A percentile compares a stretch with the other conserved stretches of the same genome.
phyloP scores from a whole-genome alignment of 2,888 invertebrate species.

The Drosophila suboccidentalis region DNA sequence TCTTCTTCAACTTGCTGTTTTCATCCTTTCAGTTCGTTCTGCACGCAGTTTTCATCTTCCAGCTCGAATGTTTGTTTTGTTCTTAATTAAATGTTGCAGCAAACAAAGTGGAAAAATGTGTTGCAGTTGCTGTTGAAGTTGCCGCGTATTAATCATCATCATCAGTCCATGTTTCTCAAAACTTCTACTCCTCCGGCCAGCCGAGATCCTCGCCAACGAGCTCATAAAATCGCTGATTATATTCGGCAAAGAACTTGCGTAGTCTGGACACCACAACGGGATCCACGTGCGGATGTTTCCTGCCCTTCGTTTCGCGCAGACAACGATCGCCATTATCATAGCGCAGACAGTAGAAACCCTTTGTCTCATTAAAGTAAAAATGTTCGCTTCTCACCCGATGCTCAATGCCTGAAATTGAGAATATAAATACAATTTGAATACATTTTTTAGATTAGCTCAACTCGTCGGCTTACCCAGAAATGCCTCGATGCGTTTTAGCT shows the following conservation, averaged over 20 bases:
- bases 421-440: neutral
- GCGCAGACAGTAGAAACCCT: slow-evolving; percentile 97
- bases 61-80: slow-evolving; percentile 13
- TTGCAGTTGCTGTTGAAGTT: slow-evolving; percentile 7
- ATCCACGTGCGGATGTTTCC: slow-evolving; percentile 94
- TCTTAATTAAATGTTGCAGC: slow-evolving; percentile 62
- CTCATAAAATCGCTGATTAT: slow-evolving; percentile 96
- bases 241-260: slow-evolving; percentile 94
- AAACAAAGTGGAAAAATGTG: slow-evolving; percentile 34
- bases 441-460: neutral
- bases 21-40: neutral
- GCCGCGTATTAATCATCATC: slow-evolving; percentile 27
- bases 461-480: slow-evolving; percentile 90
- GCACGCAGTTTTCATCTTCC: slow-evolving; percentile 27
- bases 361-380: slow-evolving; percentile 98
- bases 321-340: slow-evolving; percentile 94
- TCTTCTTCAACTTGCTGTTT: neutral
- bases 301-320: slow-evolving; percentile 92
- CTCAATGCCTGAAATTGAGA: slow-evolving; percentile 81
- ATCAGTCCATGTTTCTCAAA: slow-evolving; percentile 67
- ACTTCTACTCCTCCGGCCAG: slow-evolving; percentile 97
- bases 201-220: slow-evolving; percentile 96
- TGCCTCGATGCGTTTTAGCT: slow-evolving; percentile 93
- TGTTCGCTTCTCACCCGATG: slow-evolving; percentile 91
- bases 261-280: slow-evolving; percentile 92